phyloP scores from a whole-genome alignment of 2,113 vertebrate species.

The human region DNA sequence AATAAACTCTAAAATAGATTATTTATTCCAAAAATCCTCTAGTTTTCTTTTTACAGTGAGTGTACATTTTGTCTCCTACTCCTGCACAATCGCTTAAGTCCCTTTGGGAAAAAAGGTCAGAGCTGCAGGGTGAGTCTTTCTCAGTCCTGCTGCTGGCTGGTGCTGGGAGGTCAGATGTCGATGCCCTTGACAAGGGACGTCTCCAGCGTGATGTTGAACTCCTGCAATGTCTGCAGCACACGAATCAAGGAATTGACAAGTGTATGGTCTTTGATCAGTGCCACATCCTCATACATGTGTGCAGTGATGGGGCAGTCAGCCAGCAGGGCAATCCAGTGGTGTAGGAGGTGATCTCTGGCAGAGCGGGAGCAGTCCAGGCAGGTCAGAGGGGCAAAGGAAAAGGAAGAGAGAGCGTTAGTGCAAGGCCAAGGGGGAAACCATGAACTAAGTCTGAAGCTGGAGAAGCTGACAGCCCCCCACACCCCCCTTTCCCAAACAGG shows the following conservation, averaged over 20 bases:
- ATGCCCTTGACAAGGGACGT: slow-evolving; percentile 98
- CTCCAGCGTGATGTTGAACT: slow-evolving; percentile 99
- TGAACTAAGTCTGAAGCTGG: not conserved
- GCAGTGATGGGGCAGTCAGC: slow-evolving; percentile 96
- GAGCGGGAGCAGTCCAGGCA: not conserved
- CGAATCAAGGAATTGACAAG: slow-evolving; percentile 98
- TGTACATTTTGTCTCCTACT: slow-evolving; percentile 83
- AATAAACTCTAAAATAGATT: slow-evolving; percentile 91
- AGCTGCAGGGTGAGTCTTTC: slow-evolving; percentile 61
- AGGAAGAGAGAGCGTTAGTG: not conserved
- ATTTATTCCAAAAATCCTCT: slow-evolving; percentile 87
- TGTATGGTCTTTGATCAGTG: slow-evolving; percentile 96
- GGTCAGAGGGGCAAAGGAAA: slow-evolving; percentile 5
- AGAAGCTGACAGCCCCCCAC: not conserved
- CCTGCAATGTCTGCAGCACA: slow-evolving; percentile 97
- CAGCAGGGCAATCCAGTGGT: slow-evolving; percentile 98
- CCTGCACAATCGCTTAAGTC: slow-evolving; percentile 77
- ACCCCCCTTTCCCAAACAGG: not conserved
- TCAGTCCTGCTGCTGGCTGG: slow-evolving; percentile 30
- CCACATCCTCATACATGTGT: slow-evolving; percentile 98
- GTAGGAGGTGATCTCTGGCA: slow-evolving; percentile 95
- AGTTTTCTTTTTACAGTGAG: slow-evolving; percentile 84
- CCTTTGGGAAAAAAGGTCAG: slow-evolving; percentile 75
- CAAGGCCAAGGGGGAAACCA: not conserved
- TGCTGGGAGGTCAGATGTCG: slow-evolving; percentile 88